A percentile compares a stretch with the other conserved stretches of the same genome.
phyloP scores from a whole-genome alignment of 2,888 invertebrate species.

The Glaucopsyche alexis region DNA sequence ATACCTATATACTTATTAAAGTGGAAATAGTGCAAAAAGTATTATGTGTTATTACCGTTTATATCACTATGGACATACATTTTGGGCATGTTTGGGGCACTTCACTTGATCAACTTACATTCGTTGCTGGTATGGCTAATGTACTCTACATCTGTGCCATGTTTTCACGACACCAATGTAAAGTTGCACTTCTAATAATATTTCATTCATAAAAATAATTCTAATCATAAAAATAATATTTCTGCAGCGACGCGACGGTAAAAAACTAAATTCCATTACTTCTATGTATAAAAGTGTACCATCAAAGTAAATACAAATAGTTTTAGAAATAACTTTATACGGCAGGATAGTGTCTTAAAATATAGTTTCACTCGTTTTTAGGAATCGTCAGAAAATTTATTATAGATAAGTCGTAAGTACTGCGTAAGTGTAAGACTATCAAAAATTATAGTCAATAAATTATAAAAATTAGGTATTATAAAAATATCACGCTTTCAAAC shows the following conservation, averaged over 20 bases:
- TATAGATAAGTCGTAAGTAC: conserved; percentile 10
- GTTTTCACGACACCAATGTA: neutral
- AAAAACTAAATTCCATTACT: conserved; percentile 30
- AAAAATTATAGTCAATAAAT: conserved; percentile 27
- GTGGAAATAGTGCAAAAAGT: too few species aligned
- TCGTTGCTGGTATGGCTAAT: neutral
- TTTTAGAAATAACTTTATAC: conserved; percentile 26
- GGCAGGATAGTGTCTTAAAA: conserved; percentile 32
- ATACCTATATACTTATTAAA: too few species aligned
- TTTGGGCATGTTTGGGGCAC: too few species aligned
- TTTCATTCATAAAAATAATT: conserved; percentile 1
- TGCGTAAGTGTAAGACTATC: conserved; percentile 29
- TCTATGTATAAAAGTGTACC: conserved; percentile 21
- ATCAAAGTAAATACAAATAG: conserved; percentile 27
- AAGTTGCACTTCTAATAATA: neutral
- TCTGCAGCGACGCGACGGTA: conserved; percentile 26
- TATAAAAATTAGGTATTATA: conserved; percentile 23
- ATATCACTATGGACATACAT: too few species aligned
- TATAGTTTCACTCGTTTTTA: conserved; percentile 31
- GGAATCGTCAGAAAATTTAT: conserved; percentile 17
- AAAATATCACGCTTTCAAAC: conserved; percentile 26
- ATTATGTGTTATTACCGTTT: too few species aligned
- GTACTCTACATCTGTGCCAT: too few species aligned
- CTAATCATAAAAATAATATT: conserved; percentile 1
- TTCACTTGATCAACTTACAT: neutral